Conservation (phyloP, 2,888 invertebrate species). For the Torymus aiolomorphi region DNA sequence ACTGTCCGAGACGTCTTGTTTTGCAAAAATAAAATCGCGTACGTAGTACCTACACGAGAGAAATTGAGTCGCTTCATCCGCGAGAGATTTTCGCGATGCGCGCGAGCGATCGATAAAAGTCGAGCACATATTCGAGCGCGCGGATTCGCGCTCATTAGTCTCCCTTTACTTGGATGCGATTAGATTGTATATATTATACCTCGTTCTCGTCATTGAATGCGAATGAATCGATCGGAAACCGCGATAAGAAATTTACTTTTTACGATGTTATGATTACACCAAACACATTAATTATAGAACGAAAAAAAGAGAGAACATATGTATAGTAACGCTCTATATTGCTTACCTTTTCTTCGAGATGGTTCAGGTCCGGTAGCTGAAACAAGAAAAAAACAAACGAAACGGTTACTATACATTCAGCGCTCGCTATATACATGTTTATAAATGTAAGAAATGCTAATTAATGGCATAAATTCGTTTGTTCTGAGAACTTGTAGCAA, state of each 20-base stretch:
- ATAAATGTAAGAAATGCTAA: constrained; percentile 11
- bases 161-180: constrained; percentile 18
- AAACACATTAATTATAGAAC: neutral
- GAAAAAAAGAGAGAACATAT: no score
- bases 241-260: constrained; percentile 44
- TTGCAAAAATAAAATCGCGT: constrained; percentile 13
- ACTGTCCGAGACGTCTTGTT: constrained; percentile 30
- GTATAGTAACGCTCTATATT: constrained; percentile 7
- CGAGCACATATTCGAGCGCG: constrained; percentile 28
- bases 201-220: constrained; percentile 36
- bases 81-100: constrained; percentile 3
- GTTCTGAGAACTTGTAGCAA: neutral
- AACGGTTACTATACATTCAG: constrained; percentile 35
- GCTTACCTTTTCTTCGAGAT: constrained; percentile 74
- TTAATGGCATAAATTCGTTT: constrained; percentile 41
- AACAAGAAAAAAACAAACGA: constrained; percentile 59
- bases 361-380: constrained; percentile 72
- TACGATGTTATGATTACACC: constrained; percentile 12
- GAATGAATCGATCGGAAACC: constrained; percentile 37
- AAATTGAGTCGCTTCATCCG: constrained; percentile 36
- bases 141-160: constrained; percentile 50
- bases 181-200: constrained; percentile 31
- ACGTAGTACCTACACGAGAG: neutral
- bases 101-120: constrained; percentile 34
- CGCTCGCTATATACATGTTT: neutral